These are phyloP conservation scores for Tetramorium simillimum DNA, from an alignment of 1,140 invertebrate species.

Conservation along the genomic window DNA sequence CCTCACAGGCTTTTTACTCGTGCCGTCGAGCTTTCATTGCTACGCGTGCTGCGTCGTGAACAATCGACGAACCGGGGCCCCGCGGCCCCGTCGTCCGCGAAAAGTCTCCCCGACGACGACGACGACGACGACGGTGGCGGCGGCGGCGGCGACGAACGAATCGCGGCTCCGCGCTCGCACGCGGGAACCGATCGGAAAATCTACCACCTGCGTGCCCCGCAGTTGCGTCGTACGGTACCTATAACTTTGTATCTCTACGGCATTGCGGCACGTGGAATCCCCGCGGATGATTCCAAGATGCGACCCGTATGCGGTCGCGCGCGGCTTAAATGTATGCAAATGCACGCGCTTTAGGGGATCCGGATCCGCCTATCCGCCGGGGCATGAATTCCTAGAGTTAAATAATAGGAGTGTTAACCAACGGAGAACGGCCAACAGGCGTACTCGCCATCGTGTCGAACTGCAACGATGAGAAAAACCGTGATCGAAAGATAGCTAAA, in stretches of 20 bases:
- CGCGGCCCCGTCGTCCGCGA: slow-evolving; percentile 18
- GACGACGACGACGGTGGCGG: background rate
- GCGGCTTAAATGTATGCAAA: slow-evolving; percentile 32
- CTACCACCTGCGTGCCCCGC: slow-evolving; percentile 57
- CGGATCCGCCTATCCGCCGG: background rate
- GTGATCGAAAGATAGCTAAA: background rate
- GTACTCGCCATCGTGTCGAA: background rate
- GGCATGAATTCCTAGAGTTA: slow-evolving; percentile 26
- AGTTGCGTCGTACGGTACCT: slow-evolving; percentile 53
- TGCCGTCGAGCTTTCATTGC: slow-evolving; percentile 72
- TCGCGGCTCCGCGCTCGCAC: background rate
- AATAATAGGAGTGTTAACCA: slow-evolving; percentile 16
- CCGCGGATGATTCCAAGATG: slow-evolving; percentile 38
- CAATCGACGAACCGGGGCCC: slow-evolving; percentile 67
- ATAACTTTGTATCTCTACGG: slow-evolving; percentile 30
- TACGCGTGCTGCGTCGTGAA: slow-evolving; percentile 61
- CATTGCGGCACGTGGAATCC: slow-evolving; percentile 27
- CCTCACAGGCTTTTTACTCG: slow-evolving; percentile 73
- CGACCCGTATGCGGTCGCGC: background rate
- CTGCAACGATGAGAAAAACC: background rate
- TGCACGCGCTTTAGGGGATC: slow-evolving; percentile 45
- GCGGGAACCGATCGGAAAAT: slow-evolving; percentile 45
- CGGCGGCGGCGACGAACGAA: background rate
- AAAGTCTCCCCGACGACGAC: slow-evolving; percentile 50
- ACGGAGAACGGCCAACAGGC: background rate